Evolutionary conservation across 2,797 vertebrate genomes (phyloP), one percentile per base, ranked within the genome.

Genomic region (Etheostoma perlongum): DNA sequence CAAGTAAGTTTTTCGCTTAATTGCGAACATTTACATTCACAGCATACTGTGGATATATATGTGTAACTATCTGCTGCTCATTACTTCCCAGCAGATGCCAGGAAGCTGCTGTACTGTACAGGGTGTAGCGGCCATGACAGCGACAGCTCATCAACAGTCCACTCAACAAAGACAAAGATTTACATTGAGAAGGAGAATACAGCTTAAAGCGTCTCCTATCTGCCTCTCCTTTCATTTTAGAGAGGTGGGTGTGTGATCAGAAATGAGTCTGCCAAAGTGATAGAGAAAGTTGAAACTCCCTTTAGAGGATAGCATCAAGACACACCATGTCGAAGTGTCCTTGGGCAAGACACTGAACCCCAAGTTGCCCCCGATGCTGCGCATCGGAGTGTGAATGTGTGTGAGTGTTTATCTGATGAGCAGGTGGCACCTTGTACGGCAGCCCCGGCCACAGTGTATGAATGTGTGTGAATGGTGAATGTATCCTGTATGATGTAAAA

Each of bases 11-110:
- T 40, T 82, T 70, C 16, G 33, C 78, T 81, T 91, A 89, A 93
- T 94, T 84, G 86, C 74, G 13, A 81, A 83, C 87, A 85, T 90
- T 91, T 87, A 83, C 89, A 89, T 91, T 84, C 76, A 79, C 49
- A 25, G 23, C 67, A 16, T 47, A 42, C 72, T 63, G 70, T 33
- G 64, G 70, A 59, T 68, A 66, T 63, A 40, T 40, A 40, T 40
- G 10, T 19, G 16, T 46, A 78, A 77, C 81, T 72, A 60, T 67
- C 57, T 62, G 78, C 40, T 27, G 78, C 90, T 93, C 89, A 90
- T 94, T 92, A 95, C 55, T 66, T 51, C 71, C 68, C 18, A 14
- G 75, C 73, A 84, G 72, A 81, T 71, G 33, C 67, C 83, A 70
- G 67, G 59, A 75, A 69, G 23, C 53, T 51, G 78, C 79, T 33